Evolutionary conservation across 2,888 invertebrate species (phyloP), one percentile per base, ranked within the genome.

Genomic region (Cerceris rybyensis): DNA sequence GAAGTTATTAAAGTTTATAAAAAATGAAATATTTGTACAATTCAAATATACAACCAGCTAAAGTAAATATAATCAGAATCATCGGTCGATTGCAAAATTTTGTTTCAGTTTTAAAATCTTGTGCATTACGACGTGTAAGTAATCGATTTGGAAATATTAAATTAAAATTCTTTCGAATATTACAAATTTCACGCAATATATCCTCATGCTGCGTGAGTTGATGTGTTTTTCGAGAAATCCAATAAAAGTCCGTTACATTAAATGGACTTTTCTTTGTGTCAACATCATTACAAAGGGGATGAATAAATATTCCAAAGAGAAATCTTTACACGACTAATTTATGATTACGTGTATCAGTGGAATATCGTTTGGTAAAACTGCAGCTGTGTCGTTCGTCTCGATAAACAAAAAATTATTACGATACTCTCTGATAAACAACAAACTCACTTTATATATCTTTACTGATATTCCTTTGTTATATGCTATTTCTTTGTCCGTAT

Each of bases 351-450:
- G 16, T 17, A 55, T 55, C 55, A 55, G 14, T 39, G 16, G 41
- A 16, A 41, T 46, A 49, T 63, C 42, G 6, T 52, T 52, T 16
- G 7, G 16, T 42, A 68, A 67, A 16, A 68, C 61, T 16, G 42
- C 55, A 55, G 55, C 55, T 55, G 55, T 4, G n/a, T 14, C 61
- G 28, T 6, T 8, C 49, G 8, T 41, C 16, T 55, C 9, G 68
- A 73, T 68, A 63, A 55, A 75, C 49, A 55, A 60, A 28, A 64
- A 70, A 43, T 73, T 61, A 73, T 68, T 57, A 61, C 60, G 68
- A 75, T 55, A 39, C n/a, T 17, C 41, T 28, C 16, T 50, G 64
- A 69, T 65, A 75, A 75, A 60, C 50, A 17, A 16, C 59, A 60
- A 49, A 49, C 43, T 64, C n/a, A 46, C 68, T 59, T 61, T 42